Evolutionary conservation across 2,113 vertebrate species (phyloP), one percentile per base, ranked within the genome.

Genomic region (Alosa alosa): DNA sequence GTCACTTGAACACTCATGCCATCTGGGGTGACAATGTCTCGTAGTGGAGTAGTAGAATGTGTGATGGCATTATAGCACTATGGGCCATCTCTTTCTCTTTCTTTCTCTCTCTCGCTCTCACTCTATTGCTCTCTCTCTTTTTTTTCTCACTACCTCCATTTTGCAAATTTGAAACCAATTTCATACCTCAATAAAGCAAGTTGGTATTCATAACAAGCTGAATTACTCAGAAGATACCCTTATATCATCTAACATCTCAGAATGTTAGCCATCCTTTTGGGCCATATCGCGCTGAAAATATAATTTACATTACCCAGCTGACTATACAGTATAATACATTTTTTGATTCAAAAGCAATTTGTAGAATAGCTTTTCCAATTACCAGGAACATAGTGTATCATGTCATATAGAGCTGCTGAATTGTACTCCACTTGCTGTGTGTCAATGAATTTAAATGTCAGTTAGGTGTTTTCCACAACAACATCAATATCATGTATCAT

Each of bases 21-120:
- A 78, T 78, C 72, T 78, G 72, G 72, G 72, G 72, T 78, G 72
- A 39, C 72, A 78, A 36, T 78, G 36, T 78, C 36, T 78, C 72
- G 36, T 78, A 78, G 72, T 78, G 72, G 1, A 78, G n/a, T n/a
- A n/a, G n/a, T n/a, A n/a, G 25, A 78, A 31, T 15, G 72, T 78
- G 72, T 15, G 31, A 39, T 78, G 72, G 13, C 72, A 78, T 36
- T 18, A 39, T 31, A 17, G 36, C 72, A 36, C 72, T 78, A 36
- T 36, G 17, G 31, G 64, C 64, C 10, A 36, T 72, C 31, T 31
- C 64, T 78, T 10, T 78, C 31, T 31, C 31, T 36, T 0, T 39
- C 64, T 9, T 15, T 52, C 15, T 25, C 64, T 72, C 64, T 72
- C n/a, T n/a, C n/a, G n/a, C n/a, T 25, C 25, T n/a, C 25, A 9